Base-by-base conservation (phyloP, 2,113 vertebrate species). In the Equus quagga region DNA sequence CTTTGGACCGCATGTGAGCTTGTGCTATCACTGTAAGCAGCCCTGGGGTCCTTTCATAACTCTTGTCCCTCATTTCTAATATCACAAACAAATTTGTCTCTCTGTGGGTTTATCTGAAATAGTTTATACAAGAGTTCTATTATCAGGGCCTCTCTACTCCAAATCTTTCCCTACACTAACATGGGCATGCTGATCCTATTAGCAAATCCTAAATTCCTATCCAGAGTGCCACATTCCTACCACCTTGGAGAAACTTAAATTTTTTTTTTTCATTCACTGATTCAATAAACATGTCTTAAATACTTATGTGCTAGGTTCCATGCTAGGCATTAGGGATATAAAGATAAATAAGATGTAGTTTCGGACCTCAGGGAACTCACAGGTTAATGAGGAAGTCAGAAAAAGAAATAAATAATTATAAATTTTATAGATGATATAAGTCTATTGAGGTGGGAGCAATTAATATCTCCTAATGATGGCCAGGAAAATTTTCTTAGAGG, bases 341-440 rank as follows among this genome's bases (percentile, higher is more conserved):
- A 76, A 82, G 26, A 69, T 28, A 81, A 86, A 31, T 51, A 81
- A 58, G 75, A 87, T 2, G 4, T 10, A 89, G 70, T 79, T 76
- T 79, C 78, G 94, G 88, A 91, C 17, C 33, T 70, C 28, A 83
- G 60, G 18, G 13, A 76, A 18, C 26, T 65, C 15, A 9, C 0
- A 69, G 69, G 54, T 83, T 70, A 83, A 56, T 33, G n/a, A 83
- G 58, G 58, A 94, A 75, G 88, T 70, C 13, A 60, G 88, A 94
- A 78, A 85, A 91, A n/a, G n/a, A 95, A 75, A 91, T 31, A 90
- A 36, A 17, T 75, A 86, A 94, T 65, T 80, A 8, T 56, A 67
- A 75, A 11, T 21, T 88, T 83, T 62, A 94, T 33, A 91, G 75
- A 41, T 81, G 81, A 91, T n/a, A 3, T 9, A 94, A 73, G 24